Percentiles rank a stretch among this genome's conserved stretches.
These are phyloP conservation scores for Plecturocebus donacophilus DNA, from an alignment of 2,113 vertebrate genomes.

Conservation along the genomic window DNA sequence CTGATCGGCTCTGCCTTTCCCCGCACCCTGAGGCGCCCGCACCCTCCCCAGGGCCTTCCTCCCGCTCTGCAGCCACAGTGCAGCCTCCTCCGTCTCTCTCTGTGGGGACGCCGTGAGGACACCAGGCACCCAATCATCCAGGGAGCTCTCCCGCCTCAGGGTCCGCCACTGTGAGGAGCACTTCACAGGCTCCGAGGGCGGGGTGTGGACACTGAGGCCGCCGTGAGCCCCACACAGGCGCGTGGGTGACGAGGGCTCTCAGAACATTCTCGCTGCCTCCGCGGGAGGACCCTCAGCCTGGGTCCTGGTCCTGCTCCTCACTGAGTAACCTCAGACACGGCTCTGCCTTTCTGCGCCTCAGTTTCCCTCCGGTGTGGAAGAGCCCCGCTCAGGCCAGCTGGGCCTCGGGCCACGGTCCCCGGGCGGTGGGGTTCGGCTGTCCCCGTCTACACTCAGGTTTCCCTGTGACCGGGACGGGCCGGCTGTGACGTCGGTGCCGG, in stretches of 20 bases:
- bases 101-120: background rate
- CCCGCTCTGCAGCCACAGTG: too few species aligned
- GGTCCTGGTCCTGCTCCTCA: background rate
- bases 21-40: background rate
- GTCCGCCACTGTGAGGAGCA: background rate
- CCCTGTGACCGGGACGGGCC: background rate
- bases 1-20: too few species aligned
- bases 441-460: background rate
- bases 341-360: background rate
- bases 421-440: too few species aligned
- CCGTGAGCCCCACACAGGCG: background rate
- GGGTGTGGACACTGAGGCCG: background rate
- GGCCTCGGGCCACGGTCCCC: background rate
- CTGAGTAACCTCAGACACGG: background rate
- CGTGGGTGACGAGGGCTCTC: fast-evolving
- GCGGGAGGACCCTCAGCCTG: background rate
- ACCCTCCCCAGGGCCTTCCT: background rate
- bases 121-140: background rate
- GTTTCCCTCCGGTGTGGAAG: background rate
- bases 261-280: background rate
- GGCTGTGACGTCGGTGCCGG: background rate
- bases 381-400: too few species aligned
- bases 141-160: background rate
- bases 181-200: fast-evolving
- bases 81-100: too few species aligned